phyloP scores from a whole-genome alignment of 2,888 invertebrate genomes.

The Scaptomyza caliginosa region DNA sequence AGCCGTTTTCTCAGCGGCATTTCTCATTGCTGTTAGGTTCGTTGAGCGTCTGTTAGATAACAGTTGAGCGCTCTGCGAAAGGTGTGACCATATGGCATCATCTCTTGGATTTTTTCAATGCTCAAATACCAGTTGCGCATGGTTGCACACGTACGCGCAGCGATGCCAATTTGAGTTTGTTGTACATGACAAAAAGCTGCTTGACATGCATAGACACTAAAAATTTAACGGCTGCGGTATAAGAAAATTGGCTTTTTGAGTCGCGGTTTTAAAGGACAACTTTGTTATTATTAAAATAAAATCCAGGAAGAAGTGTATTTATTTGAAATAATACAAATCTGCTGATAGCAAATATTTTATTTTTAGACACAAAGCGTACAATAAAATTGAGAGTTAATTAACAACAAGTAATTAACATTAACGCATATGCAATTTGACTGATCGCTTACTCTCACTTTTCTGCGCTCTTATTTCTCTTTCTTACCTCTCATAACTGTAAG shows the following conservation, averaged over 20 bases:
- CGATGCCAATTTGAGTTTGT: slow-evolving; percentile 13
- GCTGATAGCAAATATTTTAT: slow-evolving; percentile 2
- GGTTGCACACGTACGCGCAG: slow-evolving; percentile 30
- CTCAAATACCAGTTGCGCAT: slow-evolving; percentile 38
- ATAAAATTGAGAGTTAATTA: not conserved
- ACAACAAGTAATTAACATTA: not conserved
- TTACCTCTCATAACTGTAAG: not conserved
- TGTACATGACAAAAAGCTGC: slow-evolving; percentile 40
- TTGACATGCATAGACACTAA: not conserved
- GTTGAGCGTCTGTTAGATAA: slow-evolving; percentile 34
- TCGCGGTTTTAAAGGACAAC: too few species aligned
- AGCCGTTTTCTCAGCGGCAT: slow-evolving; percentile 20
- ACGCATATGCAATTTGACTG: not conserved
- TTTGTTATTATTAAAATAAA: too few species aligned
- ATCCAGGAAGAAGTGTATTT: too few species aligned
- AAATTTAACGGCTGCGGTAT: slow-evolving; percentile 20
- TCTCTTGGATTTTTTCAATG: slow-evolving; percentile 26
- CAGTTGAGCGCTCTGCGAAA: slow-evolving; percentile 25
- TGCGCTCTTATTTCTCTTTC: not conserved
- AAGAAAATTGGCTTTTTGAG: not conserved
- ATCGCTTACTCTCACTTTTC: not conserved
- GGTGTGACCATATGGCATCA: slow-evolving; percentile 19
- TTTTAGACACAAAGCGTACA: not conserved
- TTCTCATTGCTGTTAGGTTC: slow-evolving; percentile 10
- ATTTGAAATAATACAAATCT: too few species aligned